These are phyloP conservation scores for Teleopsis dalmanni DNA, from an alignment of 1,140 invertebrate species.

Conservation along the genomic window DNA sequence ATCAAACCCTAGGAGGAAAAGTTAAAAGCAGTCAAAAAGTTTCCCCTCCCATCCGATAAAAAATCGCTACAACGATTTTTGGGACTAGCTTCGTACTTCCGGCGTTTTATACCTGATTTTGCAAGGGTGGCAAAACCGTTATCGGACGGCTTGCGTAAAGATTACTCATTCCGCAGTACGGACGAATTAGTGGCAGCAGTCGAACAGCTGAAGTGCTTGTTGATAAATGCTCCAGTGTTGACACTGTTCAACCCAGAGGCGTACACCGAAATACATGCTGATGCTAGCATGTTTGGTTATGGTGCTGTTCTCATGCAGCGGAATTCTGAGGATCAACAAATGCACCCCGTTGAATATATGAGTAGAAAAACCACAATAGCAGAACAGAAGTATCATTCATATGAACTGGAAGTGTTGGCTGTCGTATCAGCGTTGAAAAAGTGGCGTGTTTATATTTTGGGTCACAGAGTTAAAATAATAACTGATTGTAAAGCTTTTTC, in stretches of 20 bases:
- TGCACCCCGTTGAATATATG: slow-evolving; percentile 13
- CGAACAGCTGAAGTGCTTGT: slow-evolving; percentile 13
- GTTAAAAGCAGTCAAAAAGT: slow-evolving; percentile 24
- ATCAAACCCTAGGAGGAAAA: slow-evolving; percentile 24
- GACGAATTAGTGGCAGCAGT: slow-evolving; percentile 6
- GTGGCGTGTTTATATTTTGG: slow-evolving; percentile 14
- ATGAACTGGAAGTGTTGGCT: slow-evolving; percentile 24
- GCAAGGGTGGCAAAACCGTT: slow-evolving; percentile 21
- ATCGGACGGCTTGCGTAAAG: slow-evolving; percentile 11
- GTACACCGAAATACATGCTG: background rate
- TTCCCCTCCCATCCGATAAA: slow-evolving; percentile 21
- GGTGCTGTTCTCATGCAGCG: background rate
- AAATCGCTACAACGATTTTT: slow-evolving; percentile 27
- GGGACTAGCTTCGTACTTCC: slow-evolving; percentile 35
- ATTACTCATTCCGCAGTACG: background rate
- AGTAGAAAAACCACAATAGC: slow-evolving; percentile 17
- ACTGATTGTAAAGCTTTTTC: slow-evolving; percentile 17
- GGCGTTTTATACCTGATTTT: slow-evolving; percentile 25
- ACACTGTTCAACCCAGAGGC: background rate
- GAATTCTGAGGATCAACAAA: slow-evolving; percentile 4
- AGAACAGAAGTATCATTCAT: slow-evolving; percentile 25
- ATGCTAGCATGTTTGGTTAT: background rate
- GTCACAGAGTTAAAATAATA: slow-evolving; percentile 11
- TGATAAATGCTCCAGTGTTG: too few relatives aligned
- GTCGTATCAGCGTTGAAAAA: slow-evolving; percentile 13